Evolutionary conservation across 2,888 invertebrate genomes (phyloP), one percentile per base, ranked within the genome.

Genomic region (Matsumyia berberina): DNA sequence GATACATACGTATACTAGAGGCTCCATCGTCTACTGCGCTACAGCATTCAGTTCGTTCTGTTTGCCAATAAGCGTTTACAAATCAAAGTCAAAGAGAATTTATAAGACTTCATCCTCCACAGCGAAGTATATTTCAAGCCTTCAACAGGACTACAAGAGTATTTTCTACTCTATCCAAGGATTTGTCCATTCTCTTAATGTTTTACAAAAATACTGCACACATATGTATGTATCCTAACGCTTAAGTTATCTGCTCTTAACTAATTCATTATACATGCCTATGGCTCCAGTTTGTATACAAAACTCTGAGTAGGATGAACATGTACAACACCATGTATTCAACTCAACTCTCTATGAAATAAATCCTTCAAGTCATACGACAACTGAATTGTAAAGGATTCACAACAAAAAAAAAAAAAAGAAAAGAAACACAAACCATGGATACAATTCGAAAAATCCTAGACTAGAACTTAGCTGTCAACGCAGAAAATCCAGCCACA

Each of bases 341-440:
- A 19, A 46, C 9, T 46, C 1, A 44, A 17, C 44, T 9, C 44
- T 19, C 9, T 46, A 11, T 9, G 46, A 46, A 17, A 46, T 46
- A 46, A 46, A 46, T 46, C 46, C 17, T 46, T 46, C 46, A 46
- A 46, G 19, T 19, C 46, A 1, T 11, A 19, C 46, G 46, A 46
- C 19, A 46, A 46, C 46, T 46, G 46, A 46, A 46, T 46, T 46
- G 9, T 19, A 46, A 46, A 17, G 19, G 19, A 46, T 17, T 46
- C 19, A 46, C 46, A 46, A 46, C 17, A 46, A 46, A 24, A 24
- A 24, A 24, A 24, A 3, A 24, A 46, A 46, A 46, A 24, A 24
- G 4, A 24, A 3, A 24, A 46, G 19, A 46, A 42, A 12, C 2
- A 15, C 15, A 9, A 8, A 17, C 42, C 42, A 44, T 44, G 6